Conservation (phyloP, 2,113 vertebrate genomes). For the Artemisiospiza belli region DNA sequence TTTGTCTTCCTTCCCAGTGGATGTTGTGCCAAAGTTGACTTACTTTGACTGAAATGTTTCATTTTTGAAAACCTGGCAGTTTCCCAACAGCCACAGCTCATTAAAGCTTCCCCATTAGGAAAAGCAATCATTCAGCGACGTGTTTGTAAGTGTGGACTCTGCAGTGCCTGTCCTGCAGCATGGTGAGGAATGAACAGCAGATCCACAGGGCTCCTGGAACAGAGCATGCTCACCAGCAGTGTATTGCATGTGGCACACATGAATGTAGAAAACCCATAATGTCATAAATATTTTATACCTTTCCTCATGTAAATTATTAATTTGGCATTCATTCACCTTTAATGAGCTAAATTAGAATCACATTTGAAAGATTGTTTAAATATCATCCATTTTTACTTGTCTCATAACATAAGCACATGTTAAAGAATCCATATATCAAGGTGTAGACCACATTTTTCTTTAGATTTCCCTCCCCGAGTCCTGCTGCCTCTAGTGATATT, state of each 20-base stretch:
- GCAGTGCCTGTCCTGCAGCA: not conserved
- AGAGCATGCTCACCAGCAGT: not conserved
- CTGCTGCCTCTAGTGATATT: not conserved
- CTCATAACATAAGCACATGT: not conserved
- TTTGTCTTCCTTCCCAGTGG: not conserved
- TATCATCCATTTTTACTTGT: not conserved
- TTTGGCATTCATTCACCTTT: slow-evolving; percentile 29
- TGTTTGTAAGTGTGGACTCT: not conserved
- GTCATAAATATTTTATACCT: slow-evolving; percentile 32
- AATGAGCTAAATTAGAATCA: slow-evolving; percentile 38
- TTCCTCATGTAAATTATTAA: slow-evolving; percentile 15
- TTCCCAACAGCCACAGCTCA: not conserved
- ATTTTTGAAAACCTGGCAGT: not conserved
- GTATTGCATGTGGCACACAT: not conserved
- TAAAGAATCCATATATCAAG: not conserved
- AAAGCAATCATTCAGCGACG: not conserved
- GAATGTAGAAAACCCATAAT: not conserved
- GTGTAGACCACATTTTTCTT: not conserved
- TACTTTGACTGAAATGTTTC: not conserved
- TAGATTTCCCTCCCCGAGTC: not conserved
- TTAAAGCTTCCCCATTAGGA: not conserved
- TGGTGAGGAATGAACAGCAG: not conserved
- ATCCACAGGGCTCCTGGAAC: not conserved
- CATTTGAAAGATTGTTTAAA: slow-evolving; percentile 10
- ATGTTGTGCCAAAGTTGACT: slow-evolving; percentile 3